phyloP scores from a whole-genome alignment of 2,888 invertebrate species.

The Dicycla oo region DNA sequence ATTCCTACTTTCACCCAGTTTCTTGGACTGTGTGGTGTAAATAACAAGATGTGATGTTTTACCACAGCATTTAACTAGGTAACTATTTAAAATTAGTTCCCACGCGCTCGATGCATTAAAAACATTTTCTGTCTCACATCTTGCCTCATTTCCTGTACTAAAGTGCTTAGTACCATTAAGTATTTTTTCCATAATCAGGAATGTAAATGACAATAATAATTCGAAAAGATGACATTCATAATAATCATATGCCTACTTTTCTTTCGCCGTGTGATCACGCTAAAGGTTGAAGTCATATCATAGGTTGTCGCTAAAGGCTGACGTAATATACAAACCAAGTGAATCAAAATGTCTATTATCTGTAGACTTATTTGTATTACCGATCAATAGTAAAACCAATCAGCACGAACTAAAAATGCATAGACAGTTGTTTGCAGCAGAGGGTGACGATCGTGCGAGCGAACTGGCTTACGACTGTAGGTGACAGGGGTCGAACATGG shows the following conservation, averaged over 20 bases:
- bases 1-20: conserved; percentile 56
- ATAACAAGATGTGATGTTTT: conserved; percentile 33
- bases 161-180: no score
- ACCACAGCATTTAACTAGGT: no score
- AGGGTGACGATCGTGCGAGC: conserved; percentile 27
- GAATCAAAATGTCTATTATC: background rate
- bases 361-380: background rate
- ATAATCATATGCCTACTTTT: no score
- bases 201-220: no score
- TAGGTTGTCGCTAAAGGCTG: no score
- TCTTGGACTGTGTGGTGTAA: conserved; percentile 47
- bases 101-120: background rate
- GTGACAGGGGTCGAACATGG: conserved; percentile 49
- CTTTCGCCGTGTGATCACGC: no score
- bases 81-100: background rate
- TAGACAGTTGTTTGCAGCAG: conserved; percentile 30
- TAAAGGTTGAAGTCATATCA: no score
- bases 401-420: conserved; percentile 41
- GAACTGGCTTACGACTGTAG: conserved; percentile 25
- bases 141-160: background rate
- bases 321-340: background rate
- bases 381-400: conserved; percentile 1
- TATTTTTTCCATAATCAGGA: no score
- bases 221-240: no score
- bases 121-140: background rate